A percentile compares a stretch with the other conserved stretches of the same genome.
These are phyloP conservation scores for Oxycera nigricornis DNA, from an alignment of 2,888 invertebrate species.

Conservation along the genomic window DNA sequence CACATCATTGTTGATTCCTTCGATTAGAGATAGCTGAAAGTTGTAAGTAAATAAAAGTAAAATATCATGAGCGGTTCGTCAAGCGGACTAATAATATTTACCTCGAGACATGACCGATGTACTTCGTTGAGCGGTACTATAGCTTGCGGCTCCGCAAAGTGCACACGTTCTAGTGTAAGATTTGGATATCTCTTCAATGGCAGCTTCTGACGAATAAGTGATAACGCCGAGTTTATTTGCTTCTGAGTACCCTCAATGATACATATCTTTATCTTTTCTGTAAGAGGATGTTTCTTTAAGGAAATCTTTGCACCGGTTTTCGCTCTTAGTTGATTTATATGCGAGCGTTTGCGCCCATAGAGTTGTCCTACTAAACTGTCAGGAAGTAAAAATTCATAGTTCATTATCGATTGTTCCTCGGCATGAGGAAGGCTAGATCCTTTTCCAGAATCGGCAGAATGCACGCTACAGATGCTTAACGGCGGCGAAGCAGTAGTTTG, in stretches of 20 bases:
- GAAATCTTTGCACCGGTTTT: conserved; percentile 80
- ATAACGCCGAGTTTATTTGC: conserved; percentile 82
- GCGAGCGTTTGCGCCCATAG: conserved; percentile 83
- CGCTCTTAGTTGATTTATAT: conserved; percentile 80
- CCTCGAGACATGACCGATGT: conserved; percentile 62
- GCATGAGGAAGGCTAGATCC: conserved; percentile 60
- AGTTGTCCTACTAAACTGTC: conserved; percentile 82
- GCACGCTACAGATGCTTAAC: conserved; percentile 63
- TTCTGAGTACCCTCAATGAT: conserved; percentile 79
- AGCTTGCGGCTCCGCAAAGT: conserved; percentile 58
- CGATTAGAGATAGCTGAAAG: conserved; percentile 81
- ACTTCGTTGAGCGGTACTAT: conserved; percentile 60
- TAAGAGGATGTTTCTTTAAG: conserved; percentile 75
- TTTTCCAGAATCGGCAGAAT: conserved; percentile 61
- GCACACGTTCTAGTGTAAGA: conserved; percentile 70
- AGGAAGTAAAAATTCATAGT: conserved; percentile 74
- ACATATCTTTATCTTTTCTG: conserved; percentile 80
- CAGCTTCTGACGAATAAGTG: conserved; percentile 84
- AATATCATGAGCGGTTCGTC: neutral
- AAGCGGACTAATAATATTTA: conserved; percentile 52
- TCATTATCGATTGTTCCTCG: conserved; percentile 55
- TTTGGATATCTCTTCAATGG: conserved; percentile 81
- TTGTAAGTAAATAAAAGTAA: neutral
- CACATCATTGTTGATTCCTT: conserved; percentile 92
- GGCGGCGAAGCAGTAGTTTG: conserved; percentile 67